Evolutionary conservation across 2,797 vertebrate species (phyloP).

Genomic region (Danio aesculapii): DNA sequence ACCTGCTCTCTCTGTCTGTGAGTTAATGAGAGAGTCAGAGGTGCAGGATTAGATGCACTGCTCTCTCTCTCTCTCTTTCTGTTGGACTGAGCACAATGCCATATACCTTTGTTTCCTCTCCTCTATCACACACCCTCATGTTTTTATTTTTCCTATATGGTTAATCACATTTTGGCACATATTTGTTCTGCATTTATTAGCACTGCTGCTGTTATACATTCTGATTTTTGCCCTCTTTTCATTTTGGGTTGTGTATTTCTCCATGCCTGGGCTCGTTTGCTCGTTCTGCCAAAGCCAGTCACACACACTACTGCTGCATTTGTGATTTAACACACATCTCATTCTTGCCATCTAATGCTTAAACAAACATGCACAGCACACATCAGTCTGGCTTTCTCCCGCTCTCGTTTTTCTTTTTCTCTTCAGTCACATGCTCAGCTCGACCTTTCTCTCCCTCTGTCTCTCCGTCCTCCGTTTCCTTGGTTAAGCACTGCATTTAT

Average conservation of each 20-base stretch:
- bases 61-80: not conserved
- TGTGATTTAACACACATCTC: constrained; percentile 7
- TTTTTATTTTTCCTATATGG: not conserved
- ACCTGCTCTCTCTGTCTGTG: constrained; percentile 15
- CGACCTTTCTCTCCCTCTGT: constrained; percentile 13
- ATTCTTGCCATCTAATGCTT: constrained; percentile 12
- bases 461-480: not conserved
- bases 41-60: constrained; percentile 35
- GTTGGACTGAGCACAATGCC: constrained; percentile 23
- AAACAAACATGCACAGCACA: not conserved
- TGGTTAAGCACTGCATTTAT: not conserved
- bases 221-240: not conserved
- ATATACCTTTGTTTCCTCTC: not conserved
- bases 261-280: constrained; percentile 6
- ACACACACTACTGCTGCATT: not conserved
- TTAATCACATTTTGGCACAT: not conserved
- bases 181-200: constrained; percentile 1
- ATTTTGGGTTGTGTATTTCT: not conserved
- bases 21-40: constrained; percentile 42
- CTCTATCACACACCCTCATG: not conserved
- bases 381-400: not conserved
- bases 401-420: not conserved
- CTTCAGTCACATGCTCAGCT: constrained; percentile 3
- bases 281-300: constrained; percentile 24
- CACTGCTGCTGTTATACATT: not conserved